Conservation (phyloP, 2,797 vertebrate species). For the Pitangus sulphuratus region DNA sequence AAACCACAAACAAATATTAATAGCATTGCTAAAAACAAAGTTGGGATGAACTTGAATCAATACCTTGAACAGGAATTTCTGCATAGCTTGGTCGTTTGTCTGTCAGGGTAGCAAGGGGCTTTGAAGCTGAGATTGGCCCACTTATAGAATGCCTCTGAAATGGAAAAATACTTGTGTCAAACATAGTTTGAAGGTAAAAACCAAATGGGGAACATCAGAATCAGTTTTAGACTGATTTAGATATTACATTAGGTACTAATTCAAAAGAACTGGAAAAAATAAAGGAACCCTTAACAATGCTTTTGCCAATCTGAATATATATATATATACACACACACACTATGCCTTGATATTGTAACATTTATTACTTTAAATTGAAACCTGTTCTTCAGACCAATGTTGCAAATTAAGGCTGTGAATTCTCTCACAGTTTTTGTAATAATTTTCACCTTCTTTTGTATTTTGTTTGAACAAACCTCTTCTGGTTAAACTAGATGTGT, state of each 20-base stretch:
- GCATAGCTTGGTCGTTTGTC: constrained; percentile 93
- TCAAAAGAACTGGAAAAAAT: neutral
- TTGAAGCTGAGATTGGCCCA: constrained; percentile 86
- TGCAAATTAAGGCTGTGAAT: neutral
- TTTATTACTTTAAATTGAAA: neutral
- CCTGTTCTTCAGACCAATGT: neutral
- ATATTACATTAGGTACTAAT: neutral
- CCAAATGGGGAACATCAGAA: neutral
- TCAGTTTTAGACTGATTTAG: neutral
- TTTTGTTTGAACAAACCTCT: neutral
- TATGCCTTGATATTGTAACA: neutral
- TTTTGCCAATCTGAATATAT: neutral
- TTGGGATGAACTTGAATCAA: neutral
- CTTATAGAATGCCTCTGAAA: constrained; percentile 92
- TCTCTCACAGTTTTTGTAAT: neutral
- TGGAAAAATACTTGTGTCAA: neutral
- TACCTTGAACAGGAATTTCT: constrained; percentile 91
- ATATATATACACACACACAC: neutral
- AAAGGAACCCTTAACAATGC: neutral
- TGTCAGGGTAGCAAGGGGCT: constrained; percentile 86
- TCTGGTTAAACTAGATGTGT: neutral
- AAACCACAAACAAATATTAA: neutral
- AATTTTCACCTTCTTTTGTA: neutral
- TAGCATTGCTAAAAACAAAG: neutral
- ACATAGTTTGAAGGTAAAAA: neutral